Base-by-base conservation (phyloP, 2,888 invertebrate genomes). In the Machimus rusticus region DNA sequence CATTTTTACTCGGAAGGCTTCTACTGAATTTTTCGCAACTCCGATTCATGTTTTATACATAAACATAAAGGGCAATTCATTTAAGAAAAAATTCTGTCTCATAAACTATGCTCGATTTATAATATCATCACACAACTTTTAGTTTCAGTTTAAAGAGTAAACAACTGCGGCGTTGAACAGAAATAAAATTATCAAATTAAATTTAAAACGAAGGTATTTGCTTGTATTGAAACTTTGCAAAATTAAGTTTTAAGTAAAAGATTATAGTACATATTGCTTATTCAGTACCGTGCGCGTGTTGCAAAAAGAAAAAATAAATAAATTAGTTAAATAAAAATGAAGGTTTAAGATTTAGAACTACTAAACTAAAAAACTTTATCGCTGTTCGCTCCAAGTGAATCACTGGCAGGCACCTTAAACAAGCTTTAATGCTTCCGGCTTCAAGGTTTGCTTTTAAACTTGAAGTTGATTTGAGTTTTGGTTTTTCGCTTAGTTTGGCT, bases 391-490 rank as follows among this genome's bases (percentile, higher is more conserved):
- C 84, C 51, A 16, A 85, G 77, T 57, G 77, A 57, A 84, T 34
- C 57, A 74, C 78, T 85, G 78, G 79, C 87, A 81, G 77, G 79
- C 79, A 74, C 57, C 79, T 66, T 57, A 46, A 43, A n/a, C 85
- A 85, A 37, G 85, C 85, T 85, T 77, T 74, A 79, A 81, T 79
- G 87, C 87, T 87, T 87, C 87, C 57, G 66, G 81, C 87, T 87
- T 87, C 87, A 87, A 87, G 87, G 87, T 81, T 87, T 87, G 87
- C 87, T 79, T 74, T 84, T 87, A 14, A 31, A 77, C 81, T 57
- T 74, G 81, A 46, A 78, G 91, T 91, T 90, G 91, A 90, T 81
- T 46, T 88, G 31, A 77, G 39, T 78, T 84, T 78, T 16, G 34
- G 43, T 74, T 86, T 87, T 19, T 37, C 9, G n/a, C 31, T 87